Conservation (phyloP, 2,113 vertebrate species). For the Prinia subflava region DNA sequence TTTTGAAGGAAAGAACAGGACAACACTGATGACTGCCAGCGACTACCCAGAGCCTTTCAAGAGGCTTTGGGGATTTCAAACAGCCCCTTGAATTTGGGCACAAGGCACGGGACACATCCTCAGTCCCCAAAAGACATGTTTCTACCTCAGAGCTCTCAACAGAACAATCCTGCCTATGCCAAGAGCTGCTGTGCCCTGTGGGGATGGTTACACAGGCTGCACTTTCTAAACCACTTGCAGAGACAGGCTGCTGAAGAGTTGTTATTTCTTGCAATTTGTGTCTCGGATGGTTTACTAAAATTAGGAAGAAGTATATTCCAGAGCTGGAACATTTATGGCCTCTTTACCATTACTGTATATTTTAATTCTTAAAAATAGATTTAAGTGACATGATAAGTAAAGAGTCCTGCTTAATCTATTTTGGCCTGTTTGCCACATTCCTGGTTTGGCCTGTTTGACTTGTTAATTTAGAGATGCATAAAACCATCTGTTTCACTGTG, state of each 20-base stretch:
- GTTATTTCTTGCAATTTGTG: conserved; percentile 49
- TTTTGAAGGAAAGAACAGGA: background rate
- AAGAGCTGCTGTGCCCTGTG: background rate
- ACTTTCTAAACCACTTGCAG: conserved; percentile 41
- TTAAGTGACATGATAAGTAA: conserved; percentile 54
- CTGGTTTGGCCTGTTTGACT: conserved; percentile 32
- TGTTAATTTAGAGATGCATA: conserved; percentile 55
- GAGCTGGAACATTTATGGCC: conserved; percentile 17
- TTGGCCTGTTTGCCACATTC: conserved; percentile 42
- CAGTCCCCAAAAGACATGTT: background rate
- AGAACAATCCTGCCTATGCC: background rate
- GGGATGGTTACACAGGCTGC: conserved; percentile 2
- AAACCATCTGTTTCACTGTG: conserved; percentile 62
- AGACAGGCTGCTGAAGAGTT: background rate
- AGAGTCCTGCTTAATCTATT: conserved; percentile 48
- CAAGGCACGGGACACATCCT: background rate
- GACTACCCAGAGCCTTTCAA: background rate
- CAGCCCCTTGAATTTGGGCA: background rate
- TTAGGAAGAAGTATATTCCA: conserved; percentile 49
- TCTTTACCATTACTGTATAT: conserved; percentile 46
- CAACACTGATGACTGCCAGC: background rate
- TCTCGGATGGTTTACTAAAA: conserved; percentile 38
- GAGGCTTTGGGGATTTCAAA: background rate
- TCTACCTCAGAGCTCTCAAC: background rate
- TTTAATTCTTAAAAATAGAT: conserved; percentile 66